Conservation (phyloP, 2,113 vertebrate genomes). For the Nestor notabilis region DNA sequence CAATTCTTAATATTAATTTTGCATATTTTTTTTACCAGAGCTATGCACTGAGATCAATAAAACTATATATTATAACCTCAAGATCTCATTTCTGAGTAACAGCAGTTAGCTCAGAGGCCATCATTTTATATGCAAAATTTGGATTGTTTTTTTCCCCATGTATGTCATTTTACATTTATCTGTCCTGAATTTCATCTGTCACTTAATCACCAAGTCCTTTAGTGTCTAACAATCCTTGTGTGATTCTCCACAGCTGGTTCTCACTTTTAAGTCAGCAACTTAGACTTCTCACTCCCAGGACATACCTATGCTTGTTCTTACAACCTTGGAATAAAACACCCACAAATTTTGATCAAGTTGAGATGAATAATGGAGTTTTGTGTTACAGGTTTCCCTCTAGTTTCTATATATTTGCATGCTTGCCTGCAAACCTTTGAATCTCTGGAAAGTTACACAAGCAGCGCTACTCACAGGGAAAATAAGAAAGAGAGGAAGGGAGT, state of each 20-base stretch:
- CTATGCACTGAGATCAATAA: not conserved
- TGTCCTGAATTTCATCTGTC: not conserved
- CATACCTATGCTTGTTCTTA: not conserved
- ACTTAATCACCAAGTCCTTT: not conserved
- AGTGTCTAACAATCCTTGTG: not conserved
- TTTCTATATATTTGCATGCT: not conserved
- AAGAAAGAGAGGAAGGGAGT: not conserved
- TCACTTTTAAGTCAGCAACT: not conserved
- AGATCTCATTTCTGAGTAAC: conserved; percentile 14
- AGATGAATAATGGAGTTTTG: not conserved
- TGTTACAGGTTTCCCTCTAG: not conserved
- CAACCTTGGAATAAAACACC: not conserved
- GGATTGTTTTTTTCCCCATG: not conserved
- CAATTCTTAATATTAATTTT: not conserved
- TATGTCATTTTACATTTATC: not conserved
- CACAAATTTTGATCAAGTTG: not conserved
- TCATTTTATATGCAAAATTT: not conserved
- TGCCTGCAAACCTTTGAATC: not conserved
- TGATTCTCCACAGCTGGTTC: not conserved
- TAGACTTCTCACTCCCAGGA: not conserved
- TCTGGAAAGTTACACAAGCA: not conserved
- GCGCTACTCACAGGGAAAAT: accelerated
- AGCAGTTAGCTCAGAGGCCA: not conserved
- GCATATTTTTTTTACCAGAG: not conserved
- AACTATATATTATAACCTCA: not conserved